Percentiles rank a stretch among this genome's conserved stretches.
phyloP scores from a whole-genome alignment of 2,888 invertebrate genomes.

The Apomyelois bistriatella region DNA sequence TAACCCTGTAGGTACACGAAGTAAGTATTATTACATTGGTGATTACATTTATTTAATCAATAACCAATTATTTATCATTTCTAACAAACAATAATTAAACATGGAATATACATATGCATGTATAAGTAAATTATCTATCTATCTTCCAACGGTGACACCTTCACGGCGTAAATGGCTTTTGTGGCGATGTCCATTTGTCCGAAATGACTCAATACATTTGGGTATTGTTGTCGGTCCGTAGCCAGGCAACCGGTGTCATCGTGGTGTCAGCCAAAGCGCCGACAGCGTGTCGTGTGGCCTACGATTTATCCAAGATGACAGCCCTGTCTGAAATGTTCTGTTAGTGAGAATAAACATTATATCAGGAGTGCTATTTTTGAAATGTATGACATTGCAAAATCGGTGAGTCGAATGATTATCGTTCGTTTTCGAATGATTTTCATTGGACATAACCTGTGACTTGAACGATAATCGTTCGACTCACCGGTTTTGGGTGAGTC shows the following conservation, averaged over 20 bases:
- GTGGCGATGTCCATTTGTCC: constrained; percentile 13
- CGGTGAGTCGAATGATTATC: no score
- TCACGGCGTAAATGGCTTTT: neutral
- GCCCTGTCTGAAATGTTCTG: neutral
- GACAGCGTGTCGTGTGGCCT: neutral
- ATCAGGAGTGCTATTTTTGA: neutral
- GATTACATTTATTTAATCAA: no score
- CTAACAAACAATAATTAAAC: no score
- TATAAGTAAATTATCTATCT: neutral
- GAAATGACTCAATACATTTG: constrained; percentile 18
- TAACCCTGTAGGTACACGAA: no score
- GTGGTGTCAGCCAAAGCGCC: neutral
- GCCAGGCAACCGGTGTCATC: constrained; percentile 19
- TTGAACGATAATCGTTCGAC: no score
- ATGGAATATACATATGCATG: no score
- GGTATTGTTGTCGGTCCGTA: constrained; percentile 20
- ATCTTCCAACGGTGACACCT: neutral
- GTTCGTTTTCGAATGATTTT: no score
- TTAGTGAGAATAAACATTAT: neutral
- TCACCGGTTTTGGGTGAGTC: no score
- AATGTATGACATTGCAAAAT: neutral
- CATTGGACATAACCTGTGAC: no score
- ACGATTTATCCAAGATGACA: constrained; percentile 8
- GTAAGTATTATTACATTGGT: no score
- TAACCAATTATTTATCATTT: no score